Base-by-base conservation (phyloP, 2,113 vertebrate species). In the Silurus meridionalis region DNA sequence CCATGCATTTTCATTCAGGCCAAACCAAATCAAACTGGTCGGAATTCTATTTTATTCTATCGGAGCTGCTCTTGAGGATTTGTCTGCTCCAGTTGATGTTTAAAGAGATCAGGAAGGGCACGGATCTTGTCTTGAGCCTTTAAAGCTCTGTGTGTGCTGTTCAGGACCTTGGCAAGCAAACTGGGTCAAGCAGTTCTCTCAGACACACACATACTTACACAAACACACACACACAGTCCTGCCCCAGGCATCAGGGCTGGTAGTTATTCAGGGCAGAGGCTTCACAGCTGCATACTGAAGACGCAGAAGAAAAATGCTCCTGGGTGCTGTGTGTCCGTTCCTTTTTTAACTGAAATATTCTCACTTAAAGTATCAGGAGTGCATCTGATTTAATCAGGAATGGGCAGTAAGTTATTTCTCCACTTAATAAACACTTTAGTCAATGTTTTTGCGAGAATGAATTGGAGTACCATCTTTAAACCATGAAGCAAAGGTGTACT, bases 221-320 rank as follows among this genome's bases (percentile, higher is more conserved):
- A 82, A 61, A 82, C 79, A 80, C 79, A 60, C 79, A 37, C n/a
- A 60, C 57, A 21, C 15, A 23, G 10, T 50, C 46, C 28, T 81
- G 57, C 80, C 80, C 58, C 11, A 21, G 28, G 78, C 55, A 80
- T 80, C 78, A 60, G 57, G 57, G 28, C 7, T 60, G 57, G 19
- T 46, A 61, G 78, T 48, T 80, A 80, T 80, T 80, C 78, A 48
- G 78, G 57, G 57, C 78, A 80, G 57, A 21, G 78, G 25, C n/a
- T 58, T 57, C 28, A 80, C 78, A 80, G 57, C 78, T 80, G 78
- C 78, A 80, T 21, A 37, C 19, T 0, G 53, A 60, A 23, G 78
- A 21, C 5, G 5, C 25, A 4, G 48, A 75, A 10, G 10, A 52
- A 13, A 77, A 77, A 55, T 15, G 50, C 50, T 77, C 11, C n/a